These are phyloP conservation scores for Lemur catta DNA, from an alignment of 2,797 vertebrate species.

Conservation along the genomic window DNA sequence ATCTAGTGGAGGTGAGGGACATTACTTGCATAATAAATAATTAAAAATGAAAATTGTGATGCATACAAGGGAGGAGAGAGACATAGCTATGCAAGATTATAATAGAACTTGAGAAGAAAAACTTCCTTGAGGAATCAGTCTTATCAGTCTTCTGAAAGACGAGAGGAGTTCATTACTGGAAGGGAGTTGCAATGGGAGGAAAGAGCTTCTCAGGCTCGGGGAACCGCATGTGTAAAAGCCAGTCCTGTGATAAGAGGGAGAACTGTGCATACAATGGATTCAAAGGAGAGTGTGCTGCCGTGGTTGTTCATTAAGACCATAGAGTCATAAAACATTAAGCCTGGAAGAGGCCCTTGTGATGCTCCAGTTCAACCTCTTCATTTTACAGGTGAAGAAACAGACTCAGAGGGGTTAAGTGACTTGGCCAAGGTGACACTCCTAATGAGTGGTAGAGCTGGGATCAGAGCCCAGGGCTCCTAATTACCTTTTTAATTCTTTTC, in stretches of 20 bases:
- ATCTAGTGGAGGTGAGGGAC: not conserved
- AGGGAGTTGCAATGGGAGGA: not conserved
- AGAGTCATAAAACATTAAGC: not conserved
- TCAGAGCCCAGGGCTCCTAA: constrained; percentile 73
- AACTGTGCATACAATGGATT: not conserved
- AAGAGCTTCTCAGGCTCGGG: not conserved
- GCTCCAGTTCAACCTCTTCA: constrained; percentile 42
- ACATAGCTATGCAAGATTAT: no score
- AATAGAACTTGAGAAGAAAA: not conserved
- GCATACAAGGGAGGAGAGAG: not conserved
- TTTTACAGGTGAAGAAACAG: constrained; percentile 64
- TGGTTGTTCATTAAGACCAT: not conserved
- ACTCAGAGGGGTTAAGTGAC: constrained; percentile 71
- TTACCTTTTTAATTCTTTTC: constrained; percentile 69
- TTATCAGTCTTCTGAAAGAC: not conserved
- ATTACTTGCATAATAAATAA: not conserved
- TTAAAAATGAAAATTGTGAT: not conserved
- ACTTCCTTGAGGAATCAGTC: not conserved
- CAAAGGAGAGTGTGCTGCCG: not conserved
- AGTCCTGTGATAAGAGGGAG: not conserved
- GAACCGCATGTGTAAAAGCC: not conserved
- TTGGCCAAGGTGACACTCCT: constrained; percentile 73
- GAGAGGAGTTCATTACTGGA: not conserved
- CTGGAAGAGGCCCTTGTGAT: not conserved
- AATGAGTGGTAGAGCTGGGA: constrained; percentile 61